Evolutionary conservation across 1,140 invertebrate genomes (phyloP), one percentile per base, ranked within the genome.

Genomic region (Dermatophagoides farinae): DNA sequence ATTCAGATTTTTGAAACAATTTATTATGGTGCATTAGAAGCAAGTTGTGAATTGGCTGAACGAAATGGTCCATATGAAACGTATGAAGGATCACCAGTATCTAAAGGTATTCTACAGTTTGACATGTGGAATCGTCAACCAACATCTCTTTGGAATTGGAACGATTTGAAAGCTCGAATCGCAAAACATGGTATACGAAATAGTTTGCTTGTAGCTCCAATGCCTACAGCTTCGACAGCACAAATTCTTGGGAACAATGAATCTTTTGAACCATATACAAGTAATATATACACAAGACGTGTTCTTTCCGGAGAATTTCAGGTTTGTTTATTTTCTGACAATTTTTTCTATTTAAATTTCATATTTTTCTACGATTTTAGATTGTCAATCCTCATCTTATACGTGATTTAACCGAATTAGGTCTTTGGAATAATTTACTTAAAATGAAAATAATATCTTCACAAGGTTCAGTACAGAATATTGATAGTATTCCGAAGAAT

Each of bases 211-310:
- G 65, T 98, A 50, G 92, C 96, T 0, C 92, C 93, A 0, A 99
- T 98, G 95, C 96, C 95, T 1, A 99, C 95, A 14, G 93, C 95
- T 14, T 97, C 92, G 1, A 99, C 96, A 0, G 93, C 96, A 8
- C 95, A 98, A 75, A 99, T 99, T 69, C 77, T 99, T 39, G 96
- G 95, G 16, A 98, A 98, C 68, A 98, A 98, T 72, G 93, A 99
- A 73, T 89, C 89, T 0, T 88, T 97, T 69, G 96, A 99, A 73
- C 88, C 95, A 0, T 98, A 96, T 70, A 98, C 92, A 0, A 93
- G 85, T 20, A 99, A 99, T 70, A 88, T 98, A 64, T 99, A 98
- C 69, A 83, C 83, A 22, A 76, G 95, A 64, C 77, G 95, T 52
- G 93, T 98, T 1, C 75, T 97, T 14, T 93, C 90, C 40, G 92